These are phyloP conservation scores for Teleopsis dalmanni DNA, from an alignment of 1,140 invertebrate species.

Conservation along the genomic window DNA sequence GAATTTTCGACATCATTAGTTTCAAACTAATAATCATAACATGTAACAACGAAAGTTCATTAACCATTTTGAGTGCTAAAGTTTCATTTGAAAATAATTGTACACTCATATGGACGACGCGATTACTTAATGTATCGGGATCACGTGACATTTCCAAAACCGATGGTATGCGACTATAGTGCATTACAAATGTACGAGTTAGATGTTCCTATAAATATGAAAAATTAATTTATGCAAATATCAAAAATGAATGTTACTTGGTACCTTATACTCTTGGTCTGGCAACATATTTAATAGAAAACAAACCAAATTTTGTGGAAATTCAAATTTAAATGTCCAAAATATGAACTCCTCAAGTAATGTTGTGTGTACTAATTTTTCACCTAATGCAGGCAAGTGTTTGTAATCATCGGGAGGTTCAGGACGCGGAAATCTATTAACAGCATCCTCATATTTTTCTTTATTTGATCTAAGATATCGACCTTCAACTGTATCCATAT, in stretches of 20 bases:
- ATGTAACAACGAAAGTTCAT: slow-evolving; percentile 80
- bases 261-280: slow-evolving; percentile 87
- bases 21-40: slow-evolving; percentile 91
- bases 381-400: slow-evolving; percentile 73
- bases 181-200: slow-evolving; percentile 88
- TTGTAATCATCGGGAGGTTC: slow-evolving; percentile 71
- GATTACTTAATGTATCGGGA: slow-evolving; percentile 85
- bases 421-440: slow-evolving; percentile 68
- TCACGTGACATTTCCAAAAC: slow-evolving; percentile 80
- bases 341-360: slow-evolving; percentile 94
- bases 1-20: slow-evolving; percentile 87
- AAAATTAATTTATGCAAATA: not conserved
- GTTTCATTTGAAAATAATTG: slow-evolving; percentile 91
- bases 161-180: slow-evolving; percentile 89
- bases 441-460: slow-evolving; percentile 69
- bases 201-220: slow-evolving; percentile 65
- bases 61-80: slow-evolving; percentile 81
- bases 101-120: slow-evolving; percentile 94
- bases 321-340: slow-evolving; percentile 96
- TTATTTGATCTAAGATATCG: slow-evolving; percentile 67
- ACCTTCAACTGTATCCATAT: slow-evolving; percentile 58
- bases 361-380: slow-evolving; percentile 72
- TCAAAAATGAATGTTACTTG: not conserved
- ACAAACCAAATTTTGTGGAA: slow-evolving; percentile 93
- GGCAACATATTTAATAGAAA: slow-evolving; percentile 93